A percentile compares a stretch with the other conserved stretches of the same genome.
Evolutionary conservation across 2,113 vertebrate genomes (phyloP).

Genomic region (Lophius piscatorius): DNA sequence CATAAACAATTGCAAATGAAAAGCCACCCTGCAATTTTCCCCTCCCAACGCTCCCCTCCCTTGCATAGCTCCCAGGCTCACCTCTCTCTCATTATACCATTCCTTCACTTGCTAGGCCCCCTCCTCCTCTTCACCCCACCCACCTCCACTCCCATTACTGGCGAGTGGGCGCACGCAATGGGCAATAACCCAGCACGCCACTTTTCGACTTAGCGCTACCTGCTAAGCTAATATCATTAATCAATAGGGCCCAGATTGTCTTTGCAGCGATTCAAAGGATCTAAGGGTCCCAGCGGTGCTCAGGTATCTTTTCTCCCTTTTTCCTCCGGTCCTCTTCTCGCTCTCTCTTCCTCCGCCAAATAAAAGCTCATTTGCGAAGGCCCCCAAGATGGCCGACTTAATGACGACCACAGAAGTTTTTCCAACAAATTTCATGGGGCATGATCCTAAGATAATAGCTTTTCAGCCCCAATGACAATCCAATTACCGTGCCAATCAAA

Average conservation of each 20-base stretch:
- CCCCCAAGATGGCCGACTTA: slow-evolving; percentile 98
- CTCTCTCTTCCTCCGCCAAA: slow-evolving; percentile 30
- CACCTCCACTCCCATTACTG: slow-evolving; percentile 60
- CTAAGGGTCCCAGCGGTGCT: slow-evolving; percentile 96
- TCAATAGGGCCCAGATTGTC: slow-evolving; percentile 98
- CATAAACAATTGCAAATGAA: slow-evolving; percentile 79
- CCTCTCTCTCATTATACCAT: slow-evolving; percentile 67
- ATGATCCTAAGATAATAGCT: slow-evolving; percentile 99
- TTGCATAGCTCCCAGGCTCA: slow-evolving; percentile 46
- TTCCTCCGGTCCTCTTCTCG: slow-evolving; percentile 70
- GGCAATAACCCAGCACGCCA: slow-evolving; percentile 82
- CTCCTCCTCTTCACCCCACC: slow-evolving; percentile 9
- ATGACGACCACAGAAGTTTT: slow-evolving; percentile 99
- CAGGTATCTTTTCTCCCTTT: slow-evolving; percentile 68
- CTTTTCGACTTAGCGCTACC: slow-evolving; percentile 84
- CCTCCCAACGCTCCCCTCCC: slow-evolving; percentile 34
- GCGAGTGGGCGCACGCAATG: slow-evolving; percentile 77
- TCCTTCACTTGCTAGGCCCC: slow-evolving; percentile 39
- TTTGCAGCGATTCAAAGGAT: slow-evolving; percentile 84
- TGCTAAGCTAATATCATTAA: slow-evolving; percentile 99
- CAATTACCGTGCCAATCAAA: slow-evolving; percentile 99
- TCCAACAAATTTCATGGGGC: slow-evolving; percentile 99
- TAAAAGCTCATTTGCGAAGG: slow-evolving; percentile 96
- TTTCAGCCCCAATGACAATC: slow-evolving; percentile 99
- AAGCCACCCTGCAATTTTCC: slow-evolving; percentile 71